A percentile compares a stretch with the other conserved stretches of the same genome.
These are phyloP conservation scores for Psix sp. DNA, from an alignment of 1,140 invertebrate genomes.

Conservation along the genomic window DNA sequence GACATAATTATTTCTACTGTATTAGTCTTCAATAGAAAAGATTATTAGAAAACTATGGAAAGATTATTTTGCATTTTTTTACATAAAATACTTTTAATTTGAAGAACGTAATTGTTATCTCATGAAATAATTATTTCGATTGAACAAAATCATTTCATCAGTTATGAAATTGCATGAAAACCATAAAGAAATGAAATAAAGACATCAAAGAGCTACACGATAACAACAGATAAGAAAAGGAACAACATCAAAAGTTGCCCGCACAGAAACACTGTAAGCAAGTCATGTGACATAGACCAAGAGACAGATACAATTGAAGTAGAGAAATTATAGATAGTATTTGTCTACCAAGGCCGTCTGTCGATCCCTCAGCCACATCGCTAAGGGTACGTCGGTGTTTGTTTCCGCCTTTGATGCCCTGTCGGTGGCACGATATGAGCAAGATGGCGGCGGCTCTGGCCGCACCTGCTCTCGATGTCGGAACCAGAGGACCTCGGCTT, in stretches of 20 bases:
- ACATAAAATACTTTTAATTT: no score
- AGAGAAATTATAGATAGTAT: constrained; percentile 62
- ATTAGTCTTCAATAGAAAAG: no score
- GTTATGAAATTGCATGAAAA: no score
- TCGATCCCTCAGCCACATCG: constrained; percentile 78
- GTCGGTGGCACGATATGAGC: constrained; percentile 90
- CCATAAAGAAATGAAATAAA: neutral
- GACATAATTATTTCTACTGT: no score
- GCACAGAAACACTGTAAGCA: constrained; percentile 28
- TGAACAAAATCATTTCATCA: no score
- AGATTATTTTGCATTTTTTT: no score
- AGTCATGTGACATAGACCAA: constrained; percentile 58
- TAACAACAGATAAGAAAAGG: constrained; percentile 20
- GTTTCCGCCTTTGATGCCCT: constrained; percentile 74
- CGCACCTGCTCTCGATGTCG: constrained; percentile 90
- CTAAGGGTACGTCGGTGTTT: constrained; percentile 75
- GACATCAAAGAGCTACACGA: constrained; percentile 34
- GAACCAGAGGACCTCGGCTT: constrained; percentile 80
- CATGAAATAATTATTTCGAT: no score
- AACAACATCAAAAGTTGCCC: constrained; percentile 15
- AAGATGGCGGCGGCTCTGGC: constrained; percentile 92
- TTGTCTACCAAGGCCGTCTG: constrained; percentile 76
- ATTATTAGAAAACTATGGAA: no score
- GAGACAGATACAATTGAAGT: constrained; percentile 58
- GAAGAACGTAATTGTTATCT: no score